phyloP scores from a whole-genome alignment of 2,113 vertebrate species.

The Pongo abelii region DNA sequence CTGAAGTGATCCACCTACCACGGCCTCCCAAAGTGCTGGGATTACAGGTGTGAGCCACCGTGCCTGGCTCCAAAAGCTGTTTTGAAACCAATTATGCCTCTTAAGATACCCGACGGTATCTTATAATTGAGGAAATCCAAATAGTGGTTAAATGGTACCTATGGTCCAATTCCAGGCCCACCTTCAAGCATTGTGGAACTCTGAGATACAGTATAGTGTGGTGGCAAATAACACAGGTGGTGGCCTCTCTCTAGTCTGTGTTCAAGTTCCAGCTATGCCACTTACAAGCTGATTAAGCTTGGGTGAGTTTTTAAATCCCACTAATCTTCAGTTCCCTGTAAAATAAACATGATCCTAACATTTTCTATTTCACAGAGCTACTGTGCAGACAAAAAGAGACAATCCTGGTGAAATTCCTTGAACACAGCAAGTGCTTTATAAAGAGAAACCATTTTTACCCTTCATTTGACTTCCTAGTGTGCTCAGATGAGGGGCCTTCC shows the following conservation, averaged over 20 bases:
- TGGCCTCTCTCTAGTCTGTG: neutral
- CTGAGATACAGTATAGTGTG: neutral
- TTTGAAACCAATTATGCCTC: neutral
- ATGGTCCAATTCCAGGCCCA: neutral
- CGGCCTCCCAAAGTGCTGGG: too few species aligned
- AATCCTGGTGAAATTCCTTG: neutral
- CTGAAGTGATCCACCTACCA: too few species aligned
- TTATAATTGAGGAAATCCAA: neutral
- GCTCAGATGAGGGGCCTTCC: neutral
- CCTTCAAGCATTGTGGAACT: neutral
- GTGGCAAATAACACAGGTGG: neutral
- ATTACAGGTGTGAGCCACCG: too few species aligned
- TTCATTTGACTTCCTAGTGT: neutral
- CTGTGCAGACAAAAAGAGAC: neutral
- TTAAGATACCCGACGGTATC: neutral
- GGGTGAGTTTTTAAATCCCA: slow-evolving; percentile 4
- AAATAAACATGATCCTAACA: neutral
- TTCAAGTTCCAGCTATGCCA: neutral
- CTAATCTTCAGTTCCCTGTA: neutral
- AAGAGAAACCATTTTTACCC: neutral
- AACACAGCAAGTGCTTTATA: neutral
- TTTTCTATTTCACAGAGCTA: neutral
- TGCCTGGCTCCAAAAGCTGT: neutral
- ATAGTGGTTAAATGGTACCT: neutral
- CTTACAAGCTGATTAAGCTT: neutral